These are phyloP conservation scores for Microplitis mediator DNA, from an alignment of 1,140 invertebrate species.

Conservation along the genomic window DNA sequence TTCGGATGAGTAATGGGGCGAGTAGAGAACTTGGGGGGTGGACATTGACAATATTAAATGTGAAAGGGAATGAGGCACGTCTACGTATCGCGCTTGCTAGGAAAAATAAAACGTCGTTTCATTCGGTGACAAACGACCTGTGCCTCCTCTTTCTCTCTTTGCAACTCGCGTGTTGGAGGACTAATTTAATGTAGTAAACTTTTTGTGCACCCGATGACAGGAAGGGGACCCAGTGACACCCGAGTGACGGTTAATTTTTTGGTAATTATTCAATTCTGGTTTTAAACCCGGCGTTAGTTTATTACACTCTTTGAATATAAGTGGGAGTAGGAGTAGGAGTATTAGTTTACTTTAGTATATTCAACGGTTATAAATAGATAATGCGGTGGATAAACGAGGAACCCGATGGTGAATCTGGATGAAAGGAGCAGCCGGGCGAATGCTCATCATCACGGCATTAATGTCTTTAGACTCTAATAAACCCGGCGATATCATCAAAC, in stretches of 20 bases:
- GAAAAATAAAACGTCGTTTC: conserved; percentile 26
- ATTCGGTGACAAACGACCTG: conserved; percentile 24
- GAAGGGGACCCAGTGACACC: no score
- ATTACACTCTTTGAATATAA: no score
- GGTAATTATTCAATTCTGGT: no score
- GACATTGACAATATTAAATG: conserved; percentile 30
- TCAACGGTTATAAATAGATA: conserved; percentile 48
- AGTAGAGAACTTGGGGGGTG: conserved; percentile 19
- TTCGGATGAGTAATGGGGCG: conserved; percentile 25
- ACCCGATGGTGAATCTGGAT: conserved; percentile 35
- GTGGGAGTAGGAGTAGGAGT: not conserved
- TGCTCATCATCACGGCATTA: conserved; percentile 11
- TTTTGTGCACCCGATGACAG: no score
- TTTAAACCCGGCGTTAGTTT: no score
- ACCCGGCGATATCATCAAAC: not conserved
- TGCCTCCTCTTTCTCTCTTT: not conserved
- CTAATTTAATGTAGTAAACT: not conserved
- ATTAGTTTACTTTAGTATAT: not conserved
- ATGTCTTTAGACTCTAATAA: conserved; percentile 20
- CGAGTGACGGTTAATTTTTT: no score
- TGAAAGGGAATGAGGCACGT: conserved; percentile 17
- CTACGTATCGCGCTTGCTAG: not conserved
- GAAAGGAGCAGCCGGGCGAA: conserved; percentile 28
- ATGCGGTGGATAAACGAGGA: conserved; percentile 42
- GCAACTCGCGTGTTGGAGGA: not conserved